Conservation (phyloP, 2,797 vertebrate species). For the Oreortyx pictus region DNA sequence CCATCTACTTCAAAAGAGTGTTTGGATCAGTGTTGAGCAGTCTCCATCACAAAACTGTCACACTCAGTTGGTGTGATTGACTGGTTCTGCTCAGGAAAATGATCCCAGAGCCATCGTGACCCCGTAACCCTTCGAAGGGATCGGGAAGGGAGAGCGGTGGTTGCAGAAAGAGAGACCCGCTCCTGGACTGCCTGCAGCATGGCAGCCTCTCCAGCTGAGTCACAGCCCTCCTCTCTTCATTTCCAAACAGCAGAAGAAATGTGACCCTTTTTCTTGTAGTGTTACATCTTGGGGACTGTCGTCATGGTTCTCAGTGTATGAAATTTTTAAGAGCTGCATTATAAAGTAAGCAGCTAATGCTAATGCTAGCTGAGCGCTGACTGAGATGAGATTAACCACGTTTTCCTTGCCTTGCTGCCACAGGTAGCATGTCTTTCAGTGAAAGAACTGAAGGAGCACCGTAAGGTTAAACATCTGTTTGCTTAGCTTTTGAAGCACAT, state of each 20-base stretch:
- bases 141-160: background rate
- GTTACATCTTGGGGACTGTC: background rate
- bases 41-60: constrained; percentile 59
- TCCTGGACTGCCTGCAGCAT: background rate
- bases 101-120: constrained; percentile 16
- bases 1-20: constrained; percentile 54
- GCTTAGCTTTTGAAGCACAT: background rate
- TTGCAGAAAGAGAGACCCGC: background rate
- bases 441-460: constrained; percentile 11
- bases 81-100: constrained; percentile 41
- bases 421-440: background rate
- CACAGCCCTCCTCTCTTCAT: background rate
- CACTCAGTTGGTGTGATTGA: constrained; percentile 56
- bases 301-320: background rate
- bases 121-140: background rate
- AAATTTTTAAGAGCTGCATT: background rate
- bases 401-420: background rate
- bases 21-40: constrained; percentile 4
- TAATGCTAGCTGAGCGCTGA: background rate
- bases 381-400: background rate
- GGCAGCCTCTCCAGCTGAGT: background rate
- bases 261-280: background rate
- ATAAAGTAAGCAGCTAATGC: background rate
- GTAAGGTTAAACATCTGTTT: constrained; percentile 13
- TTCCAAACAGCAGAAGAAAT: background rate